These are phyloP conservation scores for Cerastoderma edule DNA, from an alignment of 2,888 invertebrate species.

Conservation along the genomic window DNA sequence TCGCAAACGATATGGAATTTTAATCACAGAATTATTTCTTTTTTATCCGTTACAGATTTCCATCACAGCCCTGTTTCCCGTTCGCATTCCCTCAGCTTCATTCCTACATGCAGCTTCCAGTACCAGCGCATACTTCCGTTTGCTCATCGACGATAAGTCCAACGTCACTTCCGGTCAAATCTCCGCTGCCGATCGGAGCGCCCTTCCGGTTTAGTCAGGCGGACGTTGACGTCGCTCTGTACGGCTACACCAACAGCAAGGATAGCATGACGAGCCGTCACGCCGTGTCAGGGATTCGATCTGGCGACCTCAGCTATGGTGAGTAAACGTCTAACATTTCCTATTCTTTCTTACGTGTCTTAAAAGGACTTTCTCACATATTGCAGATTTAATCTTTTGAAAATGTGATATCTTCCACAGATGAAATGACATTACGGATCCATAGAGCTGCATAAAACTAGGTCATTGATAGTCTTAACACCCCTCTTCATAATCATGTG, in stretches of 20 bases:
- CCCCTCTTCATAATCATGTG: too few species aligned
- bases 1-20: too few species aligned
- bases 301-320: conserved; percentile 80
- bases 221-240: conserved; percentile 81
- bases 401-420: too few species aligned
- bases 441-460: too few species aligned
- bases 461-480: too few species aligned
- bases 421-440: too few species aligned
- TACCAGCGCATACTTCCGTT: conserved; percentile 16
- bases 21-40: too few species aligned
- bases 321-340: too few species aligned
- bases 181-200: conserved; percentile 28
- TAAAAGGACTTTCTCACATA: too few species aligned
- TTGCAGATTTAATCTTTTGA: too few species aligned
- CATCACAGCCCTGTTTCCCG: conserved; percentile 26
- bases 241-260: conserved; percentile 78
- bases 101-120: conserved; percentile 23
- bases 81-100: conserved; percentile 19
- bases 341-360: too few species aligned
- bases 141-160: conserved; percentile 19
- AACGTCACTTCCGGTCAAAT: not conserved
- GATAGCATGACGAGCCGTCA: conserved; percentile 73
- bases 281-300: conserved; percentile 79
- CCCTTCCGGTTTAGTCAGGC: conserved; percentile 74
- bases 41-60: conserved; percentile 22